Conservation (phyloP, 2,797 vertebrate genomes). For the Rhinoraja longicauda region DNA sequence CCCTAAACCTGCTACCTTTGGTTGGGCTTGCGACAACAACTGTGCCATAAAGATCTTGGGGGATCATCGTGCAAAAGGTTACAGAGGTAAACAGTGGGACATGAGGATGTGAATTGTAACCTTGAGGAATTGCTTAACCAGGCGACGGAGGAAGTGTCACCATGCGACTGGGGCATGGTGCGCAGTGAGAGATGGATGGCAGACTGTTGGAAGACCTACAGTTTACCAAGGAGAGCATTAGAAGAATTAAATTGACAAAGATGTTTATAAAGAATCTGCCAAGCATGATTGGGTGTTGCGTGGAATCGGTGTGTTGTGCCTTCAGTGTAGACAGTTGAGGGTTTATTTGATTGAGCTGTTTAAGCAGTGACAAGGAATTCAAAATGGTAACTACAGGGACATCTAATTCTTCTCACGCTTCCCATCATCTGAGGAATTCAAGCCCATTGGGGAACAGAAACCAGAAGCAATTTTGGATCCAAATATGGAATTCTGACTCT, state of each 20-base stretch:
- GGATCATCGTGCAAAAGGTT: too few species aligned
- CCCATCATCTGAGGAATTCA: too few species aligned
- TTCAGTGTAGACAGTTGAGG: background rate
- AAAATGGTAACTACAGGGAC: background rate
- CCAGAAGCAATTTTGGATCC: background rate
- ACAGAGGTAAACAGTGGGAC: background rate
- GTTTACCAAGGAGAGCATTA: background rate
- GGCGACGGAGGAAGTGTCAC: background rate
- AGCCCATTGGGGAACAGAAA: background rate
- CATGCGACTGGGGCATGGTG: background rate
- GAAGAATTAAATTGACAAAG: background rate
- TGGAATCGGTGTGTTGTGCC: background rate
- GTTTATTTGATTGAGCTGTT: background rate
- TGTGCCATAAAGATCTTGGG: background rate
- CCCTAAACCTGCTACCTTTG: background rate
- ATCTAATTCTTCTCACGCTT: background rate
- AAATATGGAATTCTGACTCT: too few species aligned
- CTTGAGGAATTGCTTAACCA: background rate
- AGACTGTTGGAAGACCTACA: background rate
- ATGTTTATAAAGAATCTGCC: background rate
- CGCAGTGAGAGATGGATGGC: background rate
- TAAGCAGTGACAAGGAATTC: background rate
- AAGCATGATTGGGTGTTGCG: background rate
- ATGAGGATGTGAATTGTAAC: background rate
- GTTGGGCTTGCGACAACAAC: background rate